Evolutionary conservation across 2,113 vertebrate genomes (phyloP), one percentile per base, ranked within the genome.

Genomic region (Triplophysa dalaica): DNA sequence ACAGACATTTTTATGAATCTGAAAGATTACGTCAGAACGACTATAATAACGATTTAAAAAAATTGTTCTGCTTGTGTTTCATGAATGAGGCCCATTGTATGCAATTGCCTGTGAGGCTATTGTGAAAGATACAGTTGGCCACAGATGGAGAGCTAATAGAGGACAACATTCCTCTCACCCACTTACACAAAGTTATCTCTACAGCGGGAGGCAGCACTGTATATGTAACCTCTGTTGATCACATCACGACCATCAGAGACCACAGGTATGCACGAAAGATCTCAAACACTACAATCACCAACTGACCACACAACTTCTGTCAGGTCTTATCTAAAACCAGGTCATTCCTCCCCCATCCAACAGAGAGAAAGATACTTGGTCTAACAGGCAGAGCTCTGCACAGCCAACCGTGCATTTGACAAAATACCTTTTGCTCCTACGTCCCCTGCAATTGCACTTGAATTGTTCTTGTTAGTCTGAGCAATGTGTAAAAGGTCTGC

Each of bases 221-320:
- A 43, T 1, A 13, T 73, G 54, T 41, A 73, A 24, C 70, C 70
- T 60, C 70, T 73, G 54, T 73, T 73, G 29, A 43, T 73, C 56
- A 60, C 54, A 73, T 60, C 54, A 43, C 26, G 70, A 43, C 4
- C 2, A 16, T 60, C 70, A 60, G 54, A 60, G 70, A 73, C 29
- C 70, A 73, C 70, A 73, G 70, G 70, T 73, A 73, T 43, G 12
- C 70, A 60, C 70, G 22, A 73, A 19, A 73, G 70, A 60, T 29
- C 19, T 41, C 56, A 74, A 66, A 73, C 24, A 52, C 21, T 21
- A 48, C 69, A 74, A 60, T 82, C 64, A 11, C 70, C 70, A 24
- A 52, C 41, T 19, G 43, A 74, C 69, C 77, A 75, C 14, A 65
- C 56, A 33, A 41, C 78, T 80, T 33, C 78, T 64, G 60, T 63